These are phyloP conservation scores for Syngnathus rostellatus DNA, from an alignment of 2,797 vertebrate genomes.

Conservation along the genomic window DNA sequence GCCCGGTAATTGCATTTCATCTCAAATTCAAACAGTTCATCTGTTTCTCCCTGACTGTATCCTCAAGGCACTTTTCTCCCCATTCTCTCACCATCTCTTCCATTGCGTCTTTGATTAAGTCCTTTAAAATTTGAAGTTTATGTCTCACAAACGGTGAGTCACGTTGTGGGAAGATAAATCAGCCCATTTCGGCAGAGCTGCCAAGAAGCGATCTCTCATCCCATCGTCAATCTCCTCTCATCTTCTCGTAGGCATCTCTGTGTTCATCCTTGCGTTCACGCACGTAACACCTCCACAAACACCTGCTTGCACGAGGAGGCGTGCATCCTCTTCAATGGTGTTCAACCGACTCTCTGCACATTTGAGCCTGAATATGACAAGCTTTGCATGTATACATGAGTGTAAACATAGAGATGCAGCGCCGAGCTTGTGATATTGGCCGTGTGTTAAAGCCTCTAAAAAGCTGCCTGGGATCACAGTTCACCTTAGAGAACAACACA, in stretches of 20 bases:
- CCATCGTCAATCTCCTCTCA: constrained; percentile 33
- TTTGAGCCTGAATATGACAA: constrained; percentile 12
- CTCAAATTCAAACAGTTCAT: neutral
- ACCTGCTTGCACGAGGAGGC: constrained; percentile 41
- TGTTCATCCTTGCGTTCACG: constrained; percentile 42
- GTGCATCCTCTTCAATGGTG: constrained; percentile 39
- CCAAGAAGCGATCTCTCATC: constrained; percentile 38
- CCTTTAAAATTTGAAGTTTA: constrained; percentile 57
- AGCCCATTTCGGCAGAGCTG: constrained; percentile 38
- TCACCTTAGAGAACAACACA: constrained; percentile 28
- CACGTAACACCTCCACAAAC: constrained; percentile 54
- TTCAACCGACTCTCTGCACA: constrained; percentile 11
- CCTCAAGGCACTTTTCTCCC: neutral
- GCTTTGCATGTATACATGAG: constrained; percentile 12
- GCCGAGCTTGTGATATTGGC: constrained; percentile 13
- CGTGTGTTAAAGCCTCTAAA: constrained; percentile 31
- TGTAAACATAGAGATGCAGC: constrained; percentile 22
- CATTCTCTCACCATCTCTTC: constrained; percentile 12
- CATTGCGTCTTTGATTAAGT: constrained; percentile 26
- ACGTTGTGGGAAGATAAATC: constrained; percentile 62
- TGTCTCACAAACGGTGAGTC: constrained; percentile 61
- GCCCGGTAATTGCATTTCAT: constrained; percentile 1
- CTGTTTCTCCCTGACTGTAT: constrained; percentile 1
- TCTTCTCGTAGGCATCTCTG: constrained; percentile 43
- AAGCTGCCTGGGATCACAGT: constrained; percentile 32